Evolutionary conservation across 2,113 vertebrate genomes (phyloP).

Genomic region (Cavia aperea): DNA sequence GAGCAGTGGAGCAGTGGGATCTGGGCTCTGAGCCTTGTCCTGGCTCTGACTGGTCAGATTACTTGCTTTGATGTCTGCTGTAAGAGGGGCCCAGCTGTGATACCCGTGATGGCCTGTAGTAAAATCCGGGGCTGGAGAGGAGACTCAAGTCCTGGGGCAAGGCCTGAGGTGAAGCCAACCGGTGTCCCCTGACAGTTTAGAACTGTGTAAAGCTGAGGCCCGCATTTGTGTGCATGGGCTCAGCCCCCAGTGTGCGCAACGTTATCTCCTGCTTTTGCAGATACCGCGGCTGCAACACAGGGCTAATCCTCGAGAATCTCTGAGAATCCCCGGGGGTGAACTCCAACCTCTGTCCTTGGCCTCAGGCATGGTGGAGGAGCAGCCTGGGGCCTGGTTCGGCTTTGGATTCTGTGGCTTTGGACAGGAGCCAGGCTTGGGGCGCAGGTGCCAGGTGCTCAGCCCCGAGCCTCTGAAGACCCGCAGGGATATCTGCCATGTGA

Average conservation of each 20-base stretch:
- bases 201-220: background rate
- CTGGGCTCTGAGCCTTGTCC: background rate
- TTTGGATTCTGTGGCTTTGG: constrained; percentile 86
- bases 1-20: too few species aligned
- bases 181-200: background rate
- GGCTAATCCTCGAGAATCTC: background rate
- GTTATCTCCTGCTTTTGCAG: background rate
- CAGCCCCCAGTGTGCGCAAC: background rate
- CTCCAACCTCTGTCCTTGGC: background rate
- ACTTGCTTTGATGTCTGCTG: background rate
- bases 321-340: background rate
- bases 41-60: background rate
- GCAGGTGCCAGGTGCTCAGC: background rate
- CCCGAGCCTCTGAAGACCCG: constrained; percentile 45
- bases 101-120: background rate
- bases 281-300: background rate
- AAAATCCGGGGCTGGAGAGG: background rate
- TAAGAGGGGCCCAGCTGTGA: background rate
- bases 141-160: background rate
- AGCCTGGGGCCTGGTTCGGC: constrained; percentile 76
- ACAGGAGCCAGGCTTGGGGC: constrained; percentile 68
- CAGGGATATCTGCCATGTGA: constrained; percentile 40
- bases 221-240: background rate
- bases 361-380: constrained; percentile 28
- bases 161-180: background rate